Percentiles rank a stretch among this genome's conserved stretches.
phyloP scores from a whole-genome alignment of 2,888 invertebrate species.

The Synanthedon myopaeformis region DNA sequence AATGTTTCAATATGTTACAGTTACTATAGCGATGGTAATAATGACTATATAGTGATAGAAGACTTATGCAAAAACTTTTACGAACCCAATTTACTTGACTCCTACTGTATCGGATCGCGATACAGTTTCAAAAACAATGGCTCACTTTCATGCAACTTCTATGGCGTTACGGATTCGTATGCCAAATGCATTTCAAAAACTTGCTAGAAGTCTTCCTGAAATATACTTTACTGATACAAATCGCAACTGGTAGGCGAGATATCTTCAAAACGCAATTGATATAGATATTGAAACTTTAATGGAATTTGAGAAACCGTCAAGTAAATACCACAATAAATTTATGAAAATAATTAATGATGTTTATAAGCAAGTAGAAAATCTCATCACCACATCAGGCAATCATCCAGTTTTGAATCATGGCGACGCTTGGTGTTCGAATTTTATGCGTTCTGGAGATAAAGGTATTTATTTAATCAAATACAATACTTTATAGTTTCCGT shows the following conservation, averaged over 20 bases:
- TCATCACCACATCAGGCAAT: slow-evolving; percentile 15
- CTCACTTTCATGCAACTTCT: slow-evolving; percentile 39
- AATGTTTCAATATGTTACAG: slow-evolving; percentile 28
- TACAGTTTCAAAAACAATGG: slow-evolving; percentile 23
- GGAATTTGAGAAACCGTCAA: slow-evolving; percentile 23
- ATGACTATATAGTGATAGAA: slow-evolving; percentile 36
- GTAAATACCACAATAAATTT: slow-evolving; percentile 31
- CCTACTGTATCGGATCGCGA: slow-evolving; percentile 22
- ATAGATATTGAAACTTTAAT: slow-evolving; percentile 22
- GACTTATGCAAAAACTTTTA: slow-evolving; percentile 26
- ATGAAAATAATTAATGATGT: slow-evolving; percentile 19
- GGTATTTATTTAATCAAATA: slow-evolving; percentile 16
- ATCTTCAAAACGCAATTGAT: slow-evolving; percentile 23
- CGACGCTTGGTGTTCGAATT: slow-evolving; percentile 39
- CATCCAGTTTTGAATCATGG: slow-evolving; percentile 33
- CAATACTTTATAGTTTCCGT: slow-evolving; percentile 26
- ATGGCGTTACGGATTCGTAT: slow-evolving; percentile 24
- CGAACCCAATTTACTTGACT: slow-evolving; percentile 14
- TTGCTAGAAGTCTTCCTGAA: slow-evolving; percentile 22
- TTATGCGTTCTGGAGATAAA: slow-evolving; percentile 23
- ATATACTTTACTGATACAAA: slow-evolving; percentile 27
- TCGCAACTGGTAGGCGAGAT: slow-evolving; percentile 26
- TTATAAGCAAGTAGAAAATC: slow-evolving; percentile 22
- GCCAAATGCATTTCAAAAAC: slow-evolving; percentile 21
- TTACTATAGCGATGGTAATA: slow-evolving; percentile 21